Conservation (phyloP, 2,797 vertebrate genomes). For the Euthynnus affinis region DNA sequence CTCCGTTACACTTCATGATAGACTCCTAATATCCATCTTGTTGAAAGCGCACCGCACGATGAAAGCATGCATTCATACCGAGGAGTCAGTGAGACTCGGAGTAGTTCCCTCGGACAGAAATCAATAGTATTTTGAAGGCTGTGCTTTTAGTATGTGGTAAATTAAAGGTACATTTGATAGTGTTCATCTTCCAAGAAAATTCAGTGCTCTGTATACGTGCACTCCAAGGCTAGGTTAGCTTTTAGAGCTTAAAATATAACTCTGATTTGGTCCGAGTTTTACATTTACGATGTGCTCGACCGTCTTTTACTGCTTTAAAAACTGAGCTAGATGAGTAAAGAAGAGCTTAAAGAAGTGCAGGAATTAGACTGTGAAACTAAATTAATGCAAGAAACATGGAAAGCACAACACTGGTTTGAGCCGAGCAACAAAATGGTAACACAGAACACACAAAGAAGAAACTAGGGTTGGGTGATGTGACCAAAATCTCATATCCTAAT, state of each 20-base stretch:
- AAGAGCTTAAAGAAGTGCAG: too few species aligned
- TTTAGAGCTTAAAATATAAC: not conserved
- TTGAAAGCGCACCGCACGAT: constrained; percentile 34
- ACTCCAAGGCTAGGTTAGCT: too few species aligned
- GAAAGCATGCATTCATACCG: constrained; percentile 26
- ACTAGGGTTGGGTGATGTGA: too few species aligned
- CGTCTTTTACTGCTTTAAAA: not conserved
- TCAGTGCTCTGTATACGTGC: too few species aligned
- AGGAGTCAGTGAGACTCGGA: constrained; percentile 38
- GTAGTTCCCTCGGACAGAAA: constrained; percentile 17
- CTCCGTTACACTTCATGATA: constrained; percentile 55
- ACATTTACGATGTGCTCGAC: too few species aligned
- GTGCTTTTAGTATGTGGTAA: constrained; percentile 39
- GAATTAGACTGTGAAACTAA: too few species aligned
- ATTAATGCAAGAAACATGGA: too few species aligned
- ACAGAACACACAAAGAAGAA: too few species aligned
- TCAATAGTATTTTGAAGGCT: constrained; percentile 32
- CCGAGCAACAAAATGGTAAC: too few species aligned
- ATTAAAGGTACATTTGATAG: constrained; percentile 34
- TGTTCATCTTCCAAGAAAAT: not conserved
- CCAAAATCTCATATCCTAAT: too few species aligned
- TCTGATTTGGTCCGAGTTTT: not conserved
- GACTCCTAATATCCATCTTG: constrained; percentile 49
- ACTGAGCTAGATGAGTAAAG: too few species aligned
- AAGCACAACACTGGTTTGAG: too few species aligned